Percentiles rank a stretch among this genome's conserved stretches.
Evolutionary conservation across 1,140 invertebrate genomes (phyloP).

Genomic region (Rhagoletis pomonella): DNA sequence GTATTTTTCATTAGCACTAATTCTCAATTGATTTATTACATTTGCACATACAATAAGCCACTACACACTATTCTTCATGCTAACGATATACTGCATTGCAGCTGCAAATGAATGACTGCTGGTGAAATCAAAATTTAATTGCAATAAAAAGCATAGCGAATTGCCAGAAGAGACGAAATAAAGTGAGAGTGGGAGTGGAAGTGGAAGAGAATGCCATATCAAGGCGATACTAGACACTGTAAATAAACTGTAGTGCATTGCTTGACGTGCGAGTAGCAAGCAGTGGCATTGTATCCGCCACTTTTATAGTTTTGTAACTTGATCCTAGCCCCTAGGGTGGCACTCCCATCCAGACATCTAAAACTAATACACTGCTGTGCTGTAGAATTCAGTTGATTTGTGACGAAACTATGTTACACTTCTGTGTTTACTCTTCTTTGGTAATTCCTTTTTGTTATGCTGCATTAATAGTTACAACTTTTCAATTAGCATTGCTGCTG

Average conservation of each 20-base stretch:
- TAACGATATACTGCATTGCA: neutral
- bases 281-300: no score
- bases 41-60: neutral
- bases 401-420: neutral
- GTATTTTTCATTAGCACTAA: neutral
- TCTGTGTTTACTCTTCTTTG: neutral
- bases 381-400: neutral
- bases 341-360: neutral
- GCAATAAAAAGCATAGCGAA: neutral
- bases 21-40: slow-evolving; percentile 12
- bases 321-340: no score
- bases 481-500: slow-evolving; percentile 25
- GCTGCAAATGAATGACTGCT: neutral
- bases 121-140: slow-evolving; percentile 13
- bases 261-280: no score
- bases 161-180: neutral
- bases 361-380: neutral
- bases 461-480: neutral
- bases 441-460: neutral
- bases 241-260: no score
- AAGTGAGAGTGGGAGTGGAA: neutral
- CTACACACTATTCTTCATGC: neutral
- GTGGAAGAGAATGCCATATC: neutral
- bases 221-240: no score
- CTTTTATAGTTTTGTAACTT: no score